These are phyloP conservation scores for Lamproptera curius DNA, from an alignment of 2,888 invertebrate genomes.

Conservation along the genomic window DNA sequence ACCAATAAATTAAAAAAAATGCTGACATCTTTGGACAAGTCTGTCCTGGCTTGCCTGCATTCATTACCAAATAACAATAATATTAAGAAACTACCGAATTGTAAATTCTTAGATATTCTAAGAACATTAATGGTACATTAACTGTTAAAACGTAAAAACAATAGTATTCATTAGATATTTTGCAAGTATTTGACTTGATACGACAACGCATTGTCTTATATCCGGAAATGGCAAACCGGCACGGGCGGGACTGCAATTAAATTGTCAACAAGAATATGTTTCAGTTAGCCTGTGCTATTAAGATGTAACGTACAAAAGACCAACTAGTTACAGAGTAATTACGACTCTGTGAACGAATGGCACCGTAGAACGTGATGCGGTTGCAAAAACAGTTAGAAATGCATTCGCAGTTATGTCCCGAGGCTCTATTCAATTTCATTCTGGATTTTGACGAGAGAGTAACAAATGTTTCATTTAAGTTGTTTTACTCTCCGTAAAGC, in stretches of 20 bases:
- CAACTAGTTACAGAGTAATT: slow-evolving; percentile 14
- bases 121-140: no score
- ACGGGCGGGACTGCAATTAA: not conserved
- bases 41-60: no score
- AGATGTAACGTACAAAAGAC: slow-evolving; percentile 6
- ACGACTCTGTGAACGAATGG: slow-evolving; percentile 7
- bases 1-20: no score
- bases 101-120: no score
- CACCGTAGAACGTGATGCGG: slow-evolving; percentile 11
- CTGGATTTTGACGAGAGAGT: not conserved
- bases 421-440: not conserved
- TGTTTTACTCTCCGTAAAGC: no score
- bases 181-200: not conserved
- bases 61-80: no score
- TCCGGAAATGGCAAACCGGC: not conserved
- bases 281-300: slow-evolving; percentile 1
- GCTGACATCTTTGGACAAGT: no score
- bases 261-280: not conserved
- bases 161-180: no score
- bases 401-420: not conserved
- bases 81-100: no score
- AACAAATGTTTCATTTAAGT: not conserved
- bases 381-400: not conserved
- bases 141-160: no score
- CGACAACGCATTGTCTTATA: not conserved